phyloP scores from a whole-genome alignment of 1,140 invertebrate genomes.

The Pomacea maculata region DNA sequence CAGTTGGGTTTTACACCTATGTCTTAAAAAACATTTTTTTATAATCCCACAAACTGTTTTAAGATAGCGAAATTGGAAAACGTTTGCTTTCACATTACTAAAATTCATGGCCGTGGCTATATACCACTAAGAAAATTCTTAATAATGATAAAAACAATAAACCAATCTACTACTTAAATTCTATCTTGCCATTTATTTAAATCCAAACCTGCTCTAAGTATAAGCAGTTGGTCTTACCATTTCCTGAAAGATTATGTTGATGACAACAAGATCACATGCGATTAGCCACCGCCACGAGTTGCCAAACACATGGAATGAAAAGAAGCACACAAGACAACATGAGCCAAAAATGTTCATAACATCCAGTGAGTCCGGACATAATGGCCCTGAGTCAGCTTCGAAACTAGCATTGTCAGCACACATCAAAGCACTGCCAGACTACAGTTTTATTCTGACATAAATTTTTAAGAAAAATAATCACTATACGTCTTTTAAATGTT shows the following conservation, averaged over 20 bases:
- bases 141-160: not conserved
- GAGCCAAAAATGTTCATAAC: not conserved
- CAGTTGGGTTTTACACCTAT: too few species aligned
- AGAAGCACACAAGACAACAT: not conserved
- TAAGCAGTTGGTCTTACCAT: slow-evolving; percentile 21
- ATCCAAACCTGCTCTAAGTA: not conserved
- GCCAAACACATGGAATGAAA: slow-evolving; percentile 17
- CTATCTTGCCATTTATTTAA: not conserved
- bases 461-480: too few species aligned
- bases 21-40: too few species aligned
- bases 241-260: slow-evolving; percentile 29
- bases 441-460: too few species aligned
- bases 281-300: slow-evolving; percentile 29
- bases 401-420: too few species aligned
- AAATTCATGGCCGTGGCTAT: not conserved
- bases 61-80: not conserved
- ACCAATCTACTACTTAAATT: not conserved
- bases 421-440: too few species aligned
- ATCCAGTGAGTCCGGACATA: too few species aligned
- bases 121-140: not conserved
- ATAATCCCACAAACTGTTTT: not conserved
- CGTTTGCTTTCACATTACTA: not conserved
- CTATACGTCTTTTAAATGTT: too few species aligned
- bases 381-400: too few species aligned
- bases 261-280: slow-evolving; percentile 31